These are phyloP conservation scores for Toxotes lorentzi DNA, from an alignment of 2,797 vertebrate genomes.

Conservation along the genomic window DNA sequence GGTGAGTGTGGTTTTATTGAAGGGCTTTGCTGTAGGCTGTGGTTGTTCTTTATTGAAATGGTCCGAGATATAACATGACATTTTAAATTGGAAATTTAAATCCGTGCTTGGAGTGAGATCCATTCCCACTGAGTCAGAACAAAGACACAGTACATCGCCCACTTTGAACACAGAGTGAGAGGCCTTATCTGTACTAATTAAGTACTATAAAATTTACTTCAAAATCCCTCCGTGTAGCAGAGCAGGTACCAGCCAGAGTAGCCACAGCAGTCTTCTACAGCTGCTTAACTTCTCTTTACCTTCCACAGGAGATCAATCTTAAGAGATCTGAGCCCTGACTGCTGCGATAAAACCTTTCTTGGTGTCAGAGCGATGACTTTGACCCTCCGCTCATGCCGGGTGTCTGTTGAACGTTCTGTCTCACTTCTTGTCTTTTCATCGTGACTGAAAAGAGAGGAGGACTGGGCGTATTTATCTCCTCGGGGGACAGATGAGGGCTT, in stretches of 20 bases:
- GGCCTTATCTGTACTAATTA: conserved; percentile 55
- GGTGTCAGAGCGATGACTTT: conserved; percentile 56
- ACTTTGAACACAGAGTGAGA: conserved; percentile 9
- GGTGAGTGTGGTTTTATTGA: conserved; percentile 5
- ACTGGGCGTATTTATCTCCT: conserved; percentile 59
- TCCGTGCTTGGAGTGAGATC: conserved; percentile 21
- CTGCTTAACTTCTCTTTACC: conserved; percentile 51
- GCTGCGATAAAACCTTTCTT: conserved; percentile 50
- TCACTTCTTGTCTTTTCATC: conserved; percentile 54
- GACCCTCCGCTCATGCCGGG: conserved; percentile 42
- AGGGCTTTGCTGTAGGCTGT: conserved; percentile 8
- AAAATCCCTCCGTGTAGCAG: conserved; percentile 5
- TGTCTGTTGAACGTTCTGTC: conserved; percentile 34
- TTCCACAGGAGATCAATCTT: conserved; percentile 59
- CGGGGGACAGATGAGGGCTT: conserved; percentile 61
- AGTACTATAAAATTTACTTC: conserved; percentile 26
- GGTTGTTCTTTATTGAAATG: conserved; percentile 26
- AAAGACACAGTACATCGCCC: conserved; percentile 16
- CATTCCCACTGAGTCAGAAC: conserved; percentile 27
- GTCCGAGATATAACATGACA: conserved; percentile 35
- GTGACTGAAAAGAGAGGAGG: conserved; percentile 38
- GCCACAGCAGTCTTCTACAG: conserved; percentile 17
- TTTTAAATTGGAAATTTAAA: conserved; percentile 52
- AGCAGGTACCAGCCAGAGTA: conserved; percentile 8
- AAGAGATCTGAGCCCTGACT: conserved; percentile 51